Evolutionary conservation across 2,113 vertebrate genomes (phyloP).

Genomic region (Oceanites oceanicus): DNA sequence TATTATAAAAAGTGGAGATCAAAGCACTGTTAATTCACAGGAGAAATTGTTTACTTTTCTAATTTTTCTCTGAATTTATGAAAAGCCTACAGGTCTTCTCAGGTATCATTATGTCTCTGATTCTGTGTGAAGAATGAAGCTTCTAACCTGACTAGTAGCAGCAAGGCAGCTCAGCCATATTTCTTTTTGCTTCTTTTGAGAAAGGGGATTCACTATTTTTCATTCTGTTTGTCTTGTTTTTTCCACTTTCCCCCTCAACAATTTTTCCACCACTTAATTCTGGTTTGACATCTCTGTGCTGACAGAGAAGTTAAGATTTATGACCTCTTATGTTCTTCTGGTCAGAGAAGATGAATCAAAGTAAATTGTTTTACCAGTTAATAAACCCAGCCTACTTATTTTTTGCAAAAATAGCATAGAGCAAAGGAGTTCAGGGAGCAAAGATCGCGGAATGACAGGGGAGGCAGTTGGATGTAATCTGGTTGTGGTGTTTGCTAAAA

Average conservation of each 20-base stretch:
- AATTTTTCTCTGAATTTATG: background rate
- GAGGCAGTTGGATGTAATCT: background rate
- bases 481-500: background rate
- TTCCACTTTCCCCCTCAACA: background rate
- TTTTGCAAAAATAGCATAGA: background rate
- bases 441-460: background rate
- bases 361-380: background rate
- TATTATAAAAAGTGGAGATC: background rate
- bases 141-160: background rate
- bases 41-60: background rate
- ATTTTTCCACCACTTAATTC: constrained; percentile 18
- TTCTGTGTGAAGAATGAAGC: background rate
- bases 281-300: constrained; percentile 12
- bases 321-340: background rate
- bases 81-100: background rate
- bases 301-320: constrained; percentile 29
- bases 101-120: background rate
- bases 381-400: background rate
- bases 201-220: background rate
- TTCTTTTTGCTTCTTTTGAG: background rate
- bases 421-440: background rate
- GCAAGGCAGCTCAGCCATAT: background rate
- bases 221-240: background rate
- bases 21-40: background rate
- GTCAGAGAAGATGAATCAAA: constrained; percentile 20